These are phyloP conservation scores for Buteo buteo DNA, from an alignment of 2,113 vertebrate genomes.

Conservation along the genomic window DNA sequence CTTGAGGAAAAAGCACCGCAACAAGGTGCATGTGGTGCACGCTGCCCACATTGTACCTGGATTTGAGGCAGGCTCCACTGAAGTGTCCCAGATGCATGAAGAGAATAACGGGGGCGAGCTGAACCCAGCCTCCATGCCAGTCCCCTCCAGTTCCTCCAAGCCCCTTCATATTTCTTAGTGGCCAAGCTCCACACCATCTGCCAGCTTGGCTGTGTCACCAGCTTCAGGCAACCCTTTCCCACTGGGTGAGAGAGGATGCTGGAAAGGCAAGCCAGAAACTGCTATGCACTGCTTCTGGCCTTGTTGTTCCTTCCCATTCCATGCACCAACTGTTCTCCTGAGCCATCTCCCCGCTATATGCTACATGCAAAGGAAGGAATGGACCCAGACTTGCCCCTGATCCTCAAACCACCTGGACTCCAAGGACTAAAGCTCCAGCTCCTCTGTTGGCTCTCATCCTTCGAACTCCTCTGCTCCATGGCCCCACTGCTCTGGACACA, in stretches of 20 bases:
- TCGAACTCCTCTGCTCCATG: background rate
- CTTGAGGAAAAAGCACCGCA: conserved; percentile 78
- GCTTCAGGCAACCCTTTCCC: background rate
- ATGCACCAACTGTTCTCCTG: background rate
- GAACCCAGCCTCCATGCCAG: conserved; percentile 56
- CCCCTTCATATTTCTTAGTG: background rate
- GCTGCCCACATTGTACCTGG: conserved; percentile 76
- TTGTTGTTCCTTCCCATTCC: background rate
- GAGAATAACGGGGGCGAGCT: conserved; percentile 71
- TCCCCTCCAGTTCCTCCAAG: conserved; percentile 66
- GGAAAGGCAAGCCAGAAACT: background rate
- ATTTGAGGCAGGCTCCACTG: conserved; percentile 77
- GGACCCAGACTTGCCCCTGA: background rate
- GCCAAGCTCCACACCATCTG: background rate
- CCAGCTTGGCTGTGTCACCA: background rate
- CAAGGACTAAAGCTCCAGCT: background rate
- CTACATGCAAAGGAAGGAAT: background rate
- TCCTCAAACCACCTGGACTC: background rate
- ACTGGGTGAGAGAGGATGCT: background rate
- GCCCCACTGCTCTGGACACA: background rate
- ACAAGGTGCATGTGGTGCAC: conserved; percentile 81
- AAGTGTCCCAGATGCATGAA: conserved; percentile 80
- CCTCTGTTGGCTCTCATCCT: background rate
- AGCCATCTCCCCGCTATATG: background rate
- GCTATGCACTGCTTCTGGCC: background rate